These are phyloP conservation scores for Brenthis ino DNA, from an alignment of 2,888 invertebrate species.

Conservation along the genomic window DNA sequence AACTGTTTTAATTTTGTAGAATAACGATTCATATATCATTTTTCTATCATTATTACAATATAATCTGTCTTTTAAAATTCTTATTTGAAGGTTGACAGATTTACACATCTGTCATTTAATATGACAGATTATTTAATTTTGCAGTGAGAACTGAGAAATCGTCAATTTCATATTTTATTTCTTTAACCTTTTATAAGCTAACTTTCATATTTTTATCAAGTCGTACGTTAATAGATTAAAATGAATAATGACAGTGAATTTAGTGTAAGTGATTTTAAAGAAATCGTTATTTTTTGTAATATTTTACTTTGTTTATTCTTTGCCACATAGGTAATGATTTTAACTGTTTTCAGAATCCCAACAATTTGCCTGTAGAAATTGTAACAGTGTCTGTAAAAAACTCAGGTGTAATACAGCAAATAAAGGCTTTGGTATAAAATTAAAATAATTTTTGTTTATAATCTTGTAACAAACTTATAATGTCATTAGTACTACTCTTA, in stretches of 20 bases:
- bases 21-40: too few relatives aligned
- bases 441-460: background rate
- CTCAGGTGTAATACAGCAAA: slow-evolving; percentile 77
- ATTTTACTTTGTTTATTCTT: slow-evolving; percentile 6
- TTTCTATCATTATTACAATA: too few relatives aligned
- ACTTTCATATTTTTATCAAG: too few relatives aligned
- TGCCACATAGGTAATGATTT: slow-evolving; percentile 34
- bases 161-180: too few relatives aligned
- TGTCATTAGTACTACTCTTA: background rate
- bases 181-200: too few relatives aligned
- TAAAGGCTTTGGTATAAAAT: slow-evolving; percentile 85
- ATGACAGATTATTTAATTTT: too few relatives aligned
- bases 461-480: background rate
- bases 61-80: too few relatives aligned
- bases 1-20: too few relatives aligned
- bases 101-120: too few relatives aligned
- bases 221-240: background rate
- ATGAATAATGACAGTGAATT: slow-evolving; percentile 43
- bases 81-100: too few relatives aligned
- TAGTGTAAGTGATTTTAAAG: slow-evolving; percentile 47
- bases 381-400: slow-evolving; percentile 68
- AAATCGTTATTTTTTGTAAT: background rate
- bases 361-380: slow-evolving; percentile 80
- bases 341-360: slow-evolving; percentile 78
- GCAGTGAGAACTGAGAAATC: too few relatives aligned